A percentile compares a stretch with the other conserved stretches of the same genome.
These are phyloP conservation scores for Psephotus haematonotus DNA, from an alignment of 2,113 vertebrate species.

Conservation along the genomic window DNA sequence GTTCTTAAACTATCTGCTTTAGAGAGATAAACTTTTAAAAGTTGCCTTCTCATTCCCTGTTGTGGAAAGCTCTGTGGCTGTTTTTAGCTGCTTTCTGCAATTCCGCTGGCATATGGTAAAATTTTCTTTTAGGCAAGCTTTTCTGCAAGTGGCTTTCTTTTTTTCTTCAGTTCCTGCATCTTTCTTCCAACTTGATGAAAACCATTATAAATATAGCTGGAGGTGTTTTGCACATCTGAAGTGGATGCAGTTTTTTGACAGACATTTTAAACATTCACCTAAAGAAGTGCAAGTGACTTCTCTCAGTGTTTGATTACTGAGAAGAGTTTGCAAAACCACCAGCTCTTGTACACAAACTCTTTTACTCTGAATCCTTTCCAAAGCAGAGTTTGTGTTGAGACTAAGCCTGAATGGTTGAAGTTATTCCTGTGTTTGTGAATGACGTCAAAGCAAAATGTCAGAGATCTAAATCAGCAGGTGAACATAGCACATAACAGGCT, in stretches of 20 bases:
- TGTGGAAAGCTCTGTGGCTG: neutral
- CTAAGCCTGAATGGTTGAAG: neutral
- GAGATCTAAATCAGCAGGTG: neutral
- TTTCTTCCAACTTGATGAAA: neutral
- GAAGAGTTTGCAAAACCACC: neutral
- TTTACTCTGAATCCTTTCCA: neutral
- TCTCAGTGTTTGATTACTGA: neutral
- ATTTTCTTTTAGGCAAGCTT: neutral
- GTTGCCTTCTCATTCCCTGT: neutral
- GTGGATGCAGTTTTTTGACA: neutral
- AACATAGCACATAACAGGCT: neutral
- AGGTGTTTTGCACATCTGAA: neutral
- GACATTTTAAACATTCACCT: neutral
- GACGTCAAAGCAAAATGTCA: constrained; percentile 29
- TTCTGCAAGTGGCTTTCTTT: neutral
- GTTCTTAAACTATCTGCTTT: neutral
- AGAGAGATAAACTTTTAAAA: neutral
- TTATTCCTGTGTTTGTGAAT: constrained; percentile 20
- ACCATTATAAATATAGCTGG: neutral
- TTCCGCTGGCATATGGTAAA: neutral
- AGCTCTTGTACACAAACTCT: neutral
- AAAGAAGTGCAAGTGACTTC: neutral
- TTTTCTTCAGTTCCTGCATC: neutral
- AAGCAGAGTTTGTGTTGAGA: neutral
- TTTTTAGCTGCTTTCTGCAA: neutral